Conservation (phyloP, 2,113 vertebrate species). For the Eupsittula cactorum region DNA sequence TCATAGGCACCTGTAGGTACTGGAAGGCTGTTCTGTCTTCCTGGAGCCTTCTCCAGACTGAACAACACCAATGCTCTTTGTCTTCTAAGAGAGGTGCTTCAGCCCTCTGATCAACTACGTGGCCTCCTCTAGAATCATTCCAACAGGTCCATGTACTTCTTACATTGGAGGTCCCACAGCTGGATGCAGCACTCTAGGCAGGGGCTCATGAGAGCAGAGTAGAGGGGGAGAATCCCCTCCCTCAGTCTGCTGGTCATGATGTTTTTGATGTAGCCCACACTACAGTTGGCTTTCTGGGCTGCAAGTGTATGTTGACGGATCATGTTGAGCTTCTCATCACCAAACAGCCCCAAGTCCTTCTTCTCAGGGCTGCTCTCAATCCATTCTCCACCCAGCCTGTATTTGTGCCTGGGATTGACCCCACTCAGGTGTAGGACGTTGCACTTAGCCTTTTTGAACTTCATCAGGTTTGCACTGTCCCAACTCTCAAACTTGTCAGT, state of each 20-base stretch:
- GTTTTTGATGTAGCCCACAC: background rate
- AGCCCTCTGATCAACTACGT: background rate
- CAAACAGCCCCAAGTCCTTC: background rate
- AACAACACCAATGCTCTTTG: background rate
- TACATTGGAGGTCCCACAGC: background rate
- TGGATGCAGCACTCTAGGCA: background rate
- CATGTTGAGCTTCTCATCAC: background rate
- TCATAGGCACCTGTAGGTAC: background rate
- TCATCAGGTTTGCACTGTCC: background rate
- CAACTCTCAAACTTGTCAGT: background rate
- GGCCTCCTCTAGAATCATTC: background rate
- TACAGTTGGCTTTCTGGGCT: background rate
- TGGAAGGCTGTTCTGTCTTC: background rate
- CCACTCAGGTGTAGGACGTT: background rate
- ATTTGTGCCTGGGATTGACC: background rate
- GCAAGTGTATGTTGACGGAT: background rate
- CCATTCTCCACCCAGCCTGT: background rate
- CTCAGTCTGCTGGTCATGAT: background rate
- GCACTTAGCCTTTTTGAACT: background rate
- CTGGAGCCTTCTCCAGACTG: background rate
- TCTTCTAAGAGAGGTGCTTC: background rate
- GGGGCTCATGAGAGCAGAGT: background rate
- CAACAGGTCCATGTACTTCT: background rate
- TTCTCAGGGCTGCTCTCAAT: background rate
- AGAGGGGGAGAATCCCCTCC: background rate